Base-by-base conservation (phyloP, 2,113 vertebrate genomes). In the Triplophysa siluroides region DNA sequence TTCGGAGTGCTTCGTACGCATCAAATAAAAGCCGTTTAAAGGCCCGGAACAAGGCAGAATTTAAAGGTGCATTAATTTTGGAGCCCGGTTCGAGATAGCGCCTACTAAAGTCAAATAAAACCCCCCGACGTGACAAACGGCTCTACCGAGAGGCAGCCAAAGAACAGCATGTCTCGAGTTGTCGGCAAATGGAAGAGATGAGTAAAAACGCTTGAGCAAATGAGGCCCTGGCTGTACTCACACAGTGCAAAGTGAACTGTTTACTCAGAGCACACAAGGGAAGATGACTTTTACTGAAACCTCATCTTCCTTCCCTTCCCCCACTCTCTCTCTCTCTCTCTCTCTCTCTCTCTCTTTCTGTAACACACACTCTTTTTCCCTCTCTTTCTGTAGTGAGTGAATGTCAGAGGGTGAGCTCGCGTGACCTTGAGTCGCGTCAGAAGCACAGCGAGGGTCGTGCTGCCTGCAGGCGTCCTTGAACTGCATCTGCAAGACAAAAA, bases 381-480 rank as follows among this genome's bases (percentile, higher is more conserved):
- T 80, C 78, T 81, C 76, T 54, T 26, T 69, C 54, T 70, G 81
- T 84, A 89, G 91, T 86, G 90, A 90, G 50, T 94, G 93, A 95
- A 95, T 95, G 94, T 95, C 94, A 95, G 93, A 92, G 94, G 95
- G 94, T 91, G 91, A 92, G 93, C 92, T 92, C 88, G 83, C 0
- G 83, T 94, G 94, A 96, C 95, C 95, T 96, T 96, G 93, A 94
- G 94, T 91, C 84, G 88, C 93, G 91, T 91, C 93, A 93, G 92
- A 92, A 90, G 92, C 94, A 90, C 93, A 94, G 95, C 91, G 91
- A 95, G 94, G 93, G 94, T 95, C 93, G 91, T 89, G 94, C 93
- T 91, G 94, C 94, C 94, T 95, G 94, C 93, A 93, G 94, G 92
- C 93, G 90, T 90, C 94, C 94, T 94, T 94, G 92, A 93, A 94